Base-by-base conservation (phyloP, 2,797 vertebrate genomes). In the Balearica regulorum region DNA sequence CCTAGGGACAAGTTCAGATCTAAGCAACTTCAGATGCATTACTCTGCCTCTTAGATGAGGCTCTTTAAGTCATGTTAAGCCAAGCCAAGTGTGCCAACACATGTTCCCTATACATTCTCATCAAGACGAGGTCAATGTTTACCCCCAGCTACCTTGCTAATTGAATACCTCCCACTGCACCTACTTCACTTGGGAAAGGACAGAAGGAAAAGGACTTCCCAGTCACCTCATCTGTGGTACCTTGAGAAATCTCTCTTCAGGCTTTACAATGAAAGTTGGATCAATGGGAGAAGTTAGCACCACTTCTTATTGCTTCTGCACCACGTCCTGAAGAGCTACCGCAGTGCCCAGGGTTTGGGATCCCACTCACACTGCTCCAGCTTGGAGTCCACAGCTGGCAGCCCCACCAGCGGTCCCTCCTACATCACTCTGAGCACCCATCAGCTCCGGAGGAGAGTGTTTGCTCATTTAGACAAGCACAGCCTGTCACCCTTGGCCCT, bases 21-120 rank as follows among this genome's bases (percentile, higher is more conserved):
- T 54, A 94, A 94, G 53, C 86, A 93, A 75, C 76, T 94, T 89
- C 81, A 84, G 55, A 85, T 57, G 44, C 28, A 66, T 87, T 93
- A 79, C n/a, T 93, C 48, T 84, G n/a, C 44, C 37, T 81, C 89
- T 81, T 33, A 85, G 44, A 78, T 1, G 1, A 65, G 60, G 57
- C 68, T 89, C 58, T 81, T 84, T 54, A 83, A 83, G 72, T 78
- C 55, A 77, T 7, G 28, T 43, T 89, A 76, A 76, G 48, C 43
- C 55, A 72, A 82, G 49, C 28, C 85, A 93, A 92, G 46, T 2
- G 1, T 70, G 48, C 31, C 35, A 76, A 58, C 46, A n/a, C 18
- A 26, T 3, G 18, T 58, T 92, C 46, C 39, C 54, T 66, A n/a
- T 31, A 21, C 28, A 15, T 65, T 90, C 39, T 54, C 44, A 35